phyloP scores from a whole-genome alignment of 1,140 invertebrate species.

The Listronotus bonariensis region DNA sequence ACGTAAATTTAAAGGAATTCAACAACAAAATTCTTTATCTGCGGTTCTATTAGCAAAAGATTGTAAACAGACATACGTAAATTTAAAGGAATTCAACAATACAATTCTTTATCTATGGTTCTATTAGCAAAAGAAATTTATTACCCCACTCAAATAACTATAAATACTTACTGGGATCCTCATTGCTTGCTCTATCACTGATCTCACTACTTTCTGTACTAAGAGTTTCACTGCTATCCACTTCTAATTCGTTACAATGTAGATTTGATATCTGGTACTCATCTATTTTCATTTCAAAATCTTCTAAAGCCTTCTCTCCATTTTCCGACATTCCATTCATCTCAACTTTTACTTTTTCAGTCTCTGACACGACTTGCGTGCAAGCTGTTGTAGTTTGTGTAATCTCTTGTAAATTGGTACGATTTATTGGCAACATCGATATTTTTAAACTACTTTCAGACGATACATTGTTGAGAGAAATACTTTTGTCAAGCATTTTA shows the following conservation, averaged over 20 bases:
- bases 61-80: no score
- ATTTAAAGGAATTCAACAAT: no score
- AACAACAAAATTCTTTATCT: no score
- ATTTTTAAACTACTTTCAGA: not conserved
- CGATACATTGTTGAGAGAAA: not conserved
- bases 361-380: not conserved
- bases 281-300: conserved; percentile 8
- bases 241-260: conserved; percentile 10
- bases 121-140: no score
- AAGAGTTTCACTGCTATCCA: conserved; percentile 15
- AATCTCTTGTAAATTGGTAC: not conserved
- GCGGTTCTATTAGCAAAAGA: no score
- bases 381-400: not conserved
- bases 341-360: not conserved
- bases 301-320: conserved; percentile 3
- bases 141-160: no score
- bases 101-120: no score
- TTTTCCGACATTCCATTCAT: conserved; percentile 13
- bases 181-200: conserved; percentile 14
- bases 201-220: conserved; percentile 19
- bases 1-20: no score
- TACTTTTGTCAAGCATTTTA: conserved; percentile 44
- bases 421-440: not conserved
- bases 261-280: conserved; percentile 1
- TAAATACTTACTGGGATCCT: conserved; percentile 16